Evolutionary conservation across 1,140 invertebrate genomes (phyloP).

Genomic region (Paraescarpia echinospica): DNA sequence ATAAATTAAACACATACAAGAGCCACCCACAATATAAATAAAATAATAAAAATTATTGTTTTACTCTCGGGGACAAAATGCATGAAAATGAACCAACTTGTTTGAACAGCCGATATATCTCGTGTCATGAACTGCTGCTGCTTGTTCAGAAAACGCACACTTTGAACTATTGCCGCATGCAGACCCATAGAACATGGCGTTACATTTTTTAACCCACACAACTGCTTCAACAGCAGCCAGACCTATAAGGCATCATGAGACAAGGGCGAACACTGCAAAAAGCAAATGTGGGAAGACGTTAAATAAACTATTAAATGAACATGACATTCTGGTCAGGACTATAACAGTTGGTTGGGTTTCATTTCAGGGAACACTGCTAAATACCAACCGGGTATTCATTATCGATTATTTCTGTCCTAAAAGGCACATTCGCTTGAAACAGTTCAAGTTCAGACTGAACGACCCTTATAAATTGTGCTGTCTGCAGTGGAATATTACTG

Average conservation of each 20-base stretch:
- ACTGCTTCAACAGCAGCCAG: neutral
- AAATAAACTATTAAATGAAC: neutral
- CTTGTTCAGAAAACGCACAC: neutral
- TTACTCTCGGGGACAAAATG: neutral
- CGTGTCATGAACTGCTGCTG: neutral
- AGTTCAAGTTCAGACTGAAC: neutral
- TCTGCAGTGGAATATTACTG: neutral
- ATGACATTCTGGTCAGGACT: neutral
- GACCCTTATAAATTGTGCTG: neutral
- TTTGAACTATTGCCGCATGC: neutral
- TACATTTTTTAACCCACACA: neutral
- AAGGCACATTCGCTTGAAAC: neutral
- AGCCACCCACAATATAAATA: neutral
- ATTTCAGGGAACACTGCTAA: neutral
- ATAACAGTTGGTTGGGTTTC: neutral
- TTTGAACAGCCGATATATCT: neutral
- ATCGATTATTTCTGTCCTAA: neutral
- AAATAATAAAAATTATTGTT: neutral
- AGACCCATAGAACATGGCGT: neutral
- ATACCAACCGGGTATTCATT: neutral
- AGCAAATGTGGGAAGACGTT: neutral
- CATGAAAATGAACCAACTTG: neutral
- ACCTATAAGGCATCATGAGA: constrained; percentile 5
- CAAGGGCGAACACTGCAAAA: neutral
- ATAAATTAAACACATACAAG: neutral